These are phyloP conservation scores for Allolobophora icterica DNA, from an alignment of 2,888 invertebrate genomes.

Conservation along the genomic window DNA sequence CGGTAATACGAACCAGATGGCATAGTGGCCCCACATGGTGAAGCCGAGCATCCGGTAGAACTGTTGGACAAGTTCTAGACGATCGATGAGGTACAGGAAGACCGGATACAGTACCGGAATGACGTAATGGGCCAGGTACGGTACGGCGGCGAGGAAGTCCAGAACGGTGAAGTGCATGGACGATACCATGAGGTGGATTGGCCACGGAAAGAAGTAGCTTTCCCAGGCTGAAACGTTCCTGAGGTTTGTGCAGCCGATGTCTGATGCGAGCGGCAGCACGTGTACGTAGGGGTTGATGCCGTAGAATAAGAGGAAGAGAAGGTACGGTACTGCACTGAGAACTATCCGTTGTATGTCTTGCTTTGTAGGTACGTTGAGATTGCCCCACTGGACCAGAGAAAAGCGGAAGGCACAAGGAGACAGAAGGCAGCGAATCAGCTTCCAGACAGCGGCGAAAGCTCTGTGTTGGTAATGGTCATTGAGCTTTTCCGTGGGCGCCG, in stretches of 20 bases:
- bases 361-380: neutral
- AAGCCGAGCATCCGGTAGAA: slow-evolving; percentile 49
- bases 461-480: neutral
- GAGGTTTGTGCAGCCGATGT: slow-evolving; percentile 44
- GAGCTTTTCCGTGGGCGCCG: neutral
- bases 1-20: slow-evolving; percentile 47
- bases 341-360: slow-evolving; percentile 25
- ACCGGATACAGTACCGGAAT: slow-evolving; percentile 46
- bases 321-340: slow-evolving; percentile 43
- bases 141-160: slow-evolving; percentile 47
- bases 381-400: neutral
- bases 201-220: slow-evolving; percentile 39
- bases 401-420: neutral
- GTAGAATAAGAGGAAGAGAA: slow-evolving; percentile 45
- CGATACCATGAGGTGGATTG: slow-evolving; percentile 42
- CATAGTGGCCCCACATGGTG: slow-evolving; percentile 45
- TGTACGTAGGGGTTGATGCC: slow-evolving; percentile 43
- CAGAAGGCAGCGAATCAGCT: neutral
- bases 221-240: slow-evolving; percentile 47
- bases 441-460: neutral
- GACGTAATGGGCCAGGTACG: slow-evolving; percentile 48
- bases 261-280: slow-evolving; percentile 42
- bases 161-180: slow-evolving; percentile 36
- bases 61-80: slow-evolving; percentile 37
- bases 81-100: slow-evolving; percentile 41